Percentiles rank a stretch among this genome's conserved stretches.
phyloP scores from a whole-genome alignment of 2,113 vertebrate genomes.

The Neotragus moschatus region DNA sequence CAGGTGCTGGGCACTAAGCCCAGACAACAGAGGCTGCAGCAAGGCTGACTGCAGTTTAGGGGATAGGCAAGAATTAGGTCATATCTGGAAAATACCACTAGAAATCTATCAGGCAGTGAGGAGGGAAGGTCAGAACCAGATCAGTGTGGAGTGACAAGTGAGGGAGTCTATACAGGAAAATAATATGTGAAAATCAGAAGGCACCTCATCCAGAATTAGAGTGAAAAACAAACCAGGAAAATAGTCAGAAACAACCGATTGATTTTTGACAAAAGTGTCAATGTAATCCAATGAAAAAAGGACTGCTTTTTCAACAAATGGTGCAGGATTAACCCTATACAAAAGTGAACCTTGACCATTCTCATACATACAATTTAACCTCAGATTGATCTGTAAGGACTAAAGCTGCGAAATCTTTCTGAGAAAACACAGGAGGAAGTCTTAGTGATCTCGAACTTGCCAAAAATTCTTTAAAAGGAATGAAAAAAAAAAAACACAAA shows the following conservation, averaged over 20 bases:
- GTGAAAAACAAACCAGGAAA: conserved; percentile 4
- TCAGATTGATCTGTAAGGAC: not conserved
- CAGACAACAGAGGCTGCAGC: not conserved
- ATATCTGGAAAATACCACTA: not conserved
- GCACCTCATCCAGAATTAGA: not conserved
- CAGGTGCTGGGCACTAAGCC: not conserved
- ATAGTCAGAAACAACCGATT: not conserved
- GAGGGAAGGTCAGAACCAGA: not conserved
- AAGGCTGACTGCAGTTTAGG: not conserved
- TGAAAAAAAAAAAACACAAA: not conserved
- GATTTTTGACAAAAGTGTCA: not conserved
- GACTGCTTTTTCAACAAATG: not conserved
- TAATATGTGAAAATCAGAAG: not conserved
- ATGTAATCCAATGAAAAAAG: not conserved
- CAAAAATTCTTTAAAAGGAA: not conserved
- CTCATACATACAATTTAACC: not conserved
- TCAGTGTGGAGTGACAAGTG: not conserved
- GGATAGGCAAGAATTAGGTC: not conserved
- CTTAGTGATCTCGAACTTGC: not conserved
- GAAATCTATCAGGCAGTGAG: not conserved
- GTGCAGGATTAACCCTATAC: not conserved
- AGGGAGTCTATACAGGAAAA: not conserved
- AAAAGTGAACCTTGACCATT: not conserved
- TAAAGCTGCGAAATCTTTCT: not conserved
- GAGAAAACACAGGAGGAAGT: not conserved